Conservation (phyloP, 2,888 invertebrate genomes). For the Morpho achilles region DNA sequence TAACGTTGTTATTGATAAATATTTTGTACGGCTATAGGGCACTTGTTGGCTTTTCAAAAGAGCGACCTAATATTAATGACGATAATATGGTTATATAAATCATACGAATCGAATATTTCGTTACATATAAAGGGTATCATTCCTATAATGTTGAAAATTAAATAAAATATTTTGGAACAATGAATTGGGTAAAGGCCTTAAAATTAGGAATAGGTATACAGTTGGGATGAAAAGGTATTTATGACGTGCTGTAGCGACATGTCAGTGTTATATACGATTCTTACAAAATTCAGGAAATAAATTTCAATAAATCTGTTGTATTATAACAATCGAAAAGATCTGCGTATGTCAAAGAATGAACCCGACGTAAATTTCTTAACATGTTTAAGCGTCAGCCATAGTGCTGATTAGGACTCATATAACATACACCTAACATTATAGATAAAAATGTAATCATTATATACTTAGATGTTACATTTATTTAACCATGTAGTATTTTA, state of each 20-base stretch:
- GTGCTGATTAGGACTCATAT: neutral
- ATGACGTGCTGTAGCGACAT: neutral
- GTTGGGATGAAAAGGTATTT: neutral
- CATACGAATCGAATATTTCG: conserved; percentile 4
- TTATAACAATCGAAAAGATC: no score
- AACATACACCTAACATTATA: conserved; percentile 2
- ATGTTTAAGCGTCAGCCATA: no score
- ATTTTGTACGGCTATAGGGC: neutral
- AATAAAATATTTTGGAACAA: conserved; percentile 6
- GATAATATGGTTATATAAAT: neutral
- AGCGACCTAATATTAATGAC: neutral
- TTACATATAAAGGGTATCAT: conserved; percentile 2
- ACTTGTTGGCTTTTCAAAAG: neutral
- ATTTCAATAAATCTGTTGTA: no score
- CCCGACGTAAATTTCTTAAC: no score
- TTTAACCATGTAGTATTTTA: conserved; percentile 6
- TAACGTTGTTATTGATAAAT: conserved; percentile 2
- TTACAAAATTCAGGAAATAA: no score
- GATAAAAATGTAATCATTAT: conserved; percentile 10
- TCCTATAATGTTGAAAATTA: conserved; percentile 5
- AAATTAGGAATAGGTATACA: conserved; percentile 9
- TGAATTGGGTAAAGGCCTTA: conserved; percentile 15
- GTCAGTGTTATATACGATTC: no score
- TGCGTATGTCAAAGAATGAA: no score
- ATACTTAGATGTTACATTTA: conserved; percentile 7